Evolutionary conservation across 2,113 vertebrate species (phyloP).

Genomic region (Gobiocypris rarus): DNA sequence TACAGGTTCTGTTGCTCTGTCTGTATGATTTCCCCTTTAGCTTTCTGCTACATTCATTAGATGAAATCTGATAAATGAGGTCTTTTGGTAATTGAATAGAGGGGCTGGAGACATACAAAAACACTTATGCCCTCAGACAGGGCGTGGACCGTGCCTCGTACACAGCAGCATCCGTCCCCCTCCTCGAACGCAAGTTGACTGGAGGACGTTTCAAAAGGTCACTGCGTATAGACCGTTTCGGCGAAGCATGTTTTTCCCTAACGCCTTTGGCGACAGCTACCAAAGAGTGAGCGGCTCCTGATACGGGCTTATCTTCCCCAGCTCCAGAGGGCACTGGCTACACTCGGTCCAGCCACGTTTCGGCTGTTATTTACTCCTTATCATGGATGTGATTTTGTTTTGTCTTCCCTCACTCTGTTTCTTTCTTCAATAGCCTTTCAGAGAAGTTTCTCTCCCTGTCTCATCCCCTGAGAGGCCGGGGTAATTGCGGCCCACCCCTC

Average conservation of each 20-base stretch:
- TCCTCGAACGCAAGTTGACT: conserved; percentile 60
- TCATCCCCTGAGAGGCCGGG: conserved; percentile 58
- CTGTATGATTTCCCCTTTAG: not conserved
- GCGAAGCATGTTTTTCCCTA: conserved; percentile 34
- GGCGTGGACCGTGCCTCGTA: not conserved
- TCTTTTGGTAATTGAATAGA: conserved; percentile 22
- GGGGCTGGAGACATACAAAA: not conserved
- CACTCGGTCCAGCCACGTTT: conserved; percentile 20
- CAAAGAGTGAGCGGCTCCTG: conserved; percentile 67
- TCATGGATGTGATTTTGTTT: conserved; percentile 57
- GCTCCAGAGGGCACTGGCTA: conserved; percentile 66
- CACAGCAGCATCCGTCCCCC: conserved; percentile 8
- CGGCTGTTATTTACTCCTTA: conserved; percentile 70
- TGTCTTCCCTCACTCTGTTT: conserved; percentile 10
- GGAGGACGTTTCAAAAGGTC: conserved; percentile 75
- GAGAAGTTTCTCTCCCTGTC: conserved; percentile 6
- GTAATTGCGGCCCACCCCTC: conserved; percentile 63
- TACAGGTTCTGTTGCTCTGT: not conserved
- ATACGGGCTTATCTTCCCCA: conserved; percentile 70
- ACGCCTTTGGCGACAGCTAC: conserved; percentile 58
- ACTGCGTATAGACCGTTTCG: conserved; percentile 56
- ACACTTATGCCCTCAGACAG: not conserved
- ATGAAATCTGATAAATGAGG: conserved; percentile 1
- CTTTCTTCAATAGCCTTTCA: conserved; percentile 9
- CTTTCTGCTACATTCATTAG: not conserved